These are phyloP conservation scores for Coreoperca whiteheadi DNA, from an alignment of 2,113 vertebrate species.

Conservation along the genomic window DNA sequence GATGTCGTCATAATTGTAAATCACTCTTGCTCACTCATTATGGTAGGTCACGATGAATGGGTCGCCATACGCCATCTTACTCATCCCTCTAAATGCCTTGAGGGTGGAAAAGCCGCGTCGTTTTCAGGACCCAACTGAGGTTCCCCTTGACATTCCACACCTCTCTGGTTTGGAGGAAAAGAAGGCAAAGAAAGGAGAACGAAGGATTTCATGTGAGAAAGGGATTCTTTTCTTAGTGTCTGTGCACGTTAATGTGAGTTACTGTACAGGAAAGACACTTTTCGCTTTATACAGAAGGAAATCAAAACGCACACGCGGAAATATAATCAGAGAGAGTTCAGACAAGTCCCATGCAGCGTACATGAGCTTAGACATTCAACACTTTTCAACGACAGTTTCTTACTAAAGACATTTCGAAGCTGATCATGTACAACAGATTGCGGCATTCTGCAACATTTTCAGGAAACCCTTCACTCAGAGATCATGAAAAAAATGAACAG, in stretches of 20 bases:
- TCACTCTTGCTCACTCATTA: slow-evolving; percentile 24
- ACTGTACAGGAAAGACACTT: neutral
- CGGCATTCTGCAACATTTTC: no score
- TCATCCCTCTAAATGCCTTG: neutral
- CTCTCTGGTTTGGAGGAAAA: neutral
- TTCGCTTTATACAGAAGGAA: neutral
- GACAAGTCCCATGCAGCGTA: neutral
- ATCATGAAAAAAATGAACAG: no score
- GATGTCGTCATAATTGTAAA: slow-evolving; percentile 2
- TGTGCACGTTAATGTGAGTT: neutral
- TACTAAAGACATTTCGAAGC: neutral
- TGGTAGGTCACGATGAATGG: slow-evolving; percentile 9
- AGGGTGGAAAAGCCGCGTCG: neutral
- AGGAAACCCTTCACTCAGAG: neutral
- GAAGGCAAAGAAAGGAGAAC: neutral
- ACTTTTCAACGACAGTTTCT: neutral
- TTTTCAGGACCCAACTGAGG: neutral
- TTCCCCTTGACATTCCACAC: neutral
- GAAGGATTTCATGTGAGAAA: neutral
- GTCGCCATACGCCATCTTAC: neutral
- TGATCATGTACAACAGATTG: neutral
- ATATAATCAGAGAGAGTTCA: no score
- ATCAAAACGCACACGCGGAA: neutral
- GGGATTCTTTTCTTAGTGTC: neutral
- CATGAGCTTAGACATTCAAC: neutral